Conservation (phyloP, 2,888 invertebrate genomes). For the Meganola albula region DNA sequence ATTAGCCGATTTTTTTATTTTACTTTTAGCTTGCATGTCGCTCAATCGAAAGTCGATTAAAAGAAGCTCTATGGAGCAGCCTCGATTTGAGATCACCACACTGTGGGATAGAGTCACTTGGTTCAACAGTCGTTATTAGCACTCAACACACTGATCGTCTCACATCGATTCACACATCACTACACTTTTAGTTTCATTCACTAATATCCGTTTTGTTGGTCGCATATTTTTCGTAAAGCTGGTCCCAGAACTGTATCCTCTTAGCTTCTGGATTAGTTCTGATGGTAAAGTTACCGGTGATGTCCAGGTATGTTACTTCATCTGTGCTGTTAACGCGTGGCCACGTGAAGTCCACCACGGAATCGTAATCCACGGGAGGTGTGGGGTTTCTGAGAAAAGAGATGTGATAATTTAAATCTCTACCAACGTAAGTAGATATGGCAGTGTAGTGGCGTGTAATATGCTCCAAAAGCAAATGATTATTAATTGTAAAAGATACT, state of each 20-base stretch:
- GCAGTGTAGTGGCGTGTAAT: too few relatives aligned
- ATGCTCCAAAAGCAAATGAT: too few relatives aligned
- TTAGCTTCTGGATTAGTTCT: constrained; percentile 71
- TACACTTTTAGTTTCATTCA: constrained; percentile 10
- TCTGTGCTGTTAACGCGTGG: constrained; percentile 60
- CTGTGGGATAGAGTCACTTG: constrained; percentile 1
- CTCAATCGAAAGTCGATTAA: too few relatives aligned
- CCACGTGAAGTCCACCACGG: constrained; percentile 73
- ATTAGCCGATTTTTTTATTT: too few relatives aligned
- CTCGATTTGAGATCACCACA: constrained; percentile 14
- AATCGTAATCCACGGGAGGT: constrained; percentile 67
- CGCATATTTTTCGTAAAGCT: constrained; percentile 58
- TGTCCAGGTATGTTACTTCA: constrained; percentile 70
- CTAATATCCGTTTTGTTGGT: constrained; percentile 18
- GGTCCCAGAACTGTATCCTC: constrained; percentile 78
- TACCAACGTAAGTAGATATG: too few relatives aligned
- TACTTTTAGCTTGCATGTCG: too few relatives aligned
- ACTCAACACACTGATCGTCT: background rate
- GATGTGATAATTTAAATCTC: background rate
- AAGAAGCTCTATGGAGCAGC: too few relatives aligned
- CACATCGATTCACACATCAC: background rate
- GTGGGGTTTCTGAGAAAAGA: constrained; percentile 70
- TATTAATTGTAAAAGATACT: too few relatives aligned
- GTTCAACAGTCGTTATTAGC: background rate
- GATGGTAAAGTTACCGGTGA: constrained; percentile 70